Conservation (phyloP, 2,797 vertebrate genomes). For the Hippopotamyrus pictus region DNA sequence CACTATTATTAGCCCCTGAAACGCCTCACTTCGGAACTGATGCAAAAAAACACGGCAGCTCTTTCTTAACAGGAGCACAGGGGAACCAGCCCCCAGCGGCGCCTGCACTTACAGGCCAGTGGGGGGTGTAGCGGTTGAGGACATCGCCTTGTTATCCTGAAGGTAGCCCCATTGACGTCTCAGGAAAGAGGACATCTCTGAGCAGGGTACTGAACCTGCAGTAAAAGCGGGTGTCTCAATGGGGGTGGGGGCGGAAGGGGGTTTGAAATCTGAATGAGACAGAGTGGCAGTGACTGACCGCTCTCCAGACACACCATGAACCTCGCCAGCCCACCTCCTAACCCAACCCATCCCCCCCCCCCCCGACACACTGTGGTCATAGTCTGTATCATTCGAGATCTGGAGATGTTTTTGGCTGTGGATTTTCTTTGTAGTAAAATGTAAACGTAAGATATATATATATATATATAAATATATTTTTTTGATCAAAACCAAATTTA, state of each 20-base stretch:
- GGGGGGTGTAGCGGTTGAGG: background rate
- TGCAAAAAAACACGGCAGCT: background rate
- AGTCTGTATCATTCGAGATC: conserved; percentile 35
- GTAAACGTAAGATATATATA: conserved; percentile 52
- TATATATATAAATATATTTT: background rate
- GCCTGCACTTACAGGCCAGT: background rate
- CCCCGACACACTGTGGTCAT: background rate
- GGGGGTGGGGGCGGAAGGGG: background rate
- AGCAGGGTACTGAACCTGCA: background rate
- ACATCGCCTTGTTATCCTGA: background rate
- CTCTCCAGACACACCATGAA: background rate
- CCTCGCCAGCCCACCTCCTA: background rate
- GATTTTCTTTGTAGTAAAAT: conserved; percentile 61
- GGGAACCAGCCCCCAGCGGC: background rate
- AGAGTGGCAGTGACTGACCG: background rate
- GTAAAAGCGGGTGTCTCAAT: background rate
- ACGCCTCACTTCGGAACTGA: background rate
- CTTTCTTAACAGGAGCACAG: background rate
- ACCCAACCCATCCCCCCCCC: background rate
- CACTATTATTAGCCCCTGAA: background rate
- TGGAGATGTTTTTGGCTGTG: conserved; percentile 61
- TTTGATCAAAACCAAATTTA: conserved; percentile 24
- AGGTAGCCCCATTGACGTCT: background rate
- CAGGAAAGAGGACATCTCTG: background rate
- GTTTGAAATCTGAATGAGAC: background rate